A percentile compares a stretch with the other conserved stretches of the same genome.
phyloP scores from a whole-genome alignment of 2,113 vertebrate genomes.

The Lanius collurio region DNA sequence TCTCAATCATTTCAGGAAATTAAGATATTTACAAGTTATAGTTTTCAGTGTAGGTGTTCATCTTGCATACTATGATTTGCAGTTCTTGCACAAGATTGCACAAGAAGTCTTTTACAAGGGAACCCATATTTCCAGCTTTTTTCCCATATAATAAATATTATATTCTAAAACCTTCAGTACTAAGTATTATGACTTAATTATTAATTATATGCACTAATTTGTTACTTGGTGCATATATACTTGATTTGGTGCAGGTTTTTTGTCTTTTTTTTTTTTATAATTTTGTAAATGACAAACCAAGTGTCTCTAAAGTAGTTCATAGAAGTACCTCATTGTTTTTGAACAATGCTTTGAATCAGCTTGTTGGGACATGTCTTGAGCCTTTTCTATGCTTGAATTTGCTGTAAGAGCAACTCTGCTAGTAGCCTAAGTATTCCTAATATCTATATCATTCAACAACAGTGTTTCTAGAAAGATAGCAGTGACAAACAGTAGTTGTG shows the following conservation, averaged over 20 bases:
- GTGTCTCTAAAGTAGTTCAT: neutral
- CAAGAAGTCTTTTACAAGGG: neutral
- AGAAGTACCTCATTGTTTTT: neutral
- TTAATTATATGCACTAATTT: neutral
- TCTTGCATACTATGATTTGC: neutral
- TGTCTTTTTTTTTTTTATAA: neutral
- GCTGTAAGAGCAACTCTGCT: neutral
- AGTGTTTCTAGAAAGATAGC: neutral
- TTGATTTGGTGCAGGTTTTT: neutral
- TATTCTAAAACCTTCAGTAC: neutral
- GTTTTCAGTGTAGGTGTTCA: neutral
- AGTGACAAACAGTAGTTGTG: neutral
- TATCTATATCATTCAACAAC: neutral
- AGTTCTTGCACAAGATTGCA: neutral
- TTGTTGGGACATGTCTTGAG: neutral
- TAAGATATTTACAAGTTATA: neutral
- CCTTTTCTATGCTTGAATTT: neutral
- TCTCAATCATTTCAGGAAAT: neutral
- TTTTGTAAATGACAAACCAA: neutral
- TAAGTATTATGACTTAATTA: neutral
- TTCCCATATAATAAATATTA: accelerated
- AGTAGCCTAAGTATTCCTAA: neutral
- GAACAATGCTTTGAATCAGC: neutral
- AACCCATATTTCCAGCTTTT: accelerated
- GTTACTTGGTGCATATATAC: neutral